Conservation (phyloP, 2,113 vertebrate genomes). For the Australoheros scitulus region DNA sequence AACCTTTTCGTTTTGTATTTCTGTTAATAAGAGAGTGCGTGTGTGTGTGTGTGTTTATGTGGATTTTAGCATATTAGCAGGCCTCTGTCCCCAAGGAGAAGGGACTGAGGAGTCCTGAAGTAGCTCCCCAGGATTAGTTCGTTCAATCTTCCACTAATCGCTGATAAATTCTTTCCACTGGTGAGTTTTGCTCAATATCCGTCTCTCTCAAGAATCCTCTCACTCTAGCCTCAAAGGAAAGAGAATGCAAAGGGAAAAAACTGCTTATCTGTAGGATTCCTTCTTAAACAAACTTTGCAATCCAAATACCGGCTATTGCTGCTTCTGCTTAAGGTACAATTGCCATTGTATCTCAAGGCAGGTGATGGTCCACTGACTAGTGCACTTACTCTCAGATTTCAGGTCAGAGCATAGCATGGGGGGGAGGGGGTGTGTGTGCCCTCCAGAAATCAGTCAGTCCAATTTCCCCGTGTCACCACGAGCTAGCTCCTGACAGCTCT, state of each 20-base stretch:
- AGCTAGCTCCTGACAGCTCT: conserved; percentile 85
- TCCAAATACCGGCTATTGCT: conserved; percentile 19
- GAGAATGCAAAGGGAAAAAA: neutral
- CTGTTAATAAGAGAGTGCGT: conserved; percentile 12
- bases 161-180: conserved; percentile 88
- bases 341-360: conserved; percentile 47
- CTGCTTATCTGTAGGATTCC: neutral
- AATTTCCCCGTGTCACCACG: conserved; percentile 87
- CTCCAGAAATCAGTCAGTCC: conserved; percentile 69
- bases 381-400: conserved; percentile 52
- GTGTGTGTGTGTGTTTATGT: conserved; percentile 2
- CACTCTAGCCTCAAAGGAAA: conserved; percentile 33
- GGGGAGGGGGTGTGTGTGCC: conserved; percentile 24
- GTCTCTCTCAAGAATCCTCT: conserved; percentile 43
- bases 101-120: conserved; percentile 84
- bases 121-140: conserved; percentile 87
- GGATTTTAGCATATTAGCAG: conserved; percentile 25
- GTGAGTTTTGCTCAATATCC: conserved; percentile 69
- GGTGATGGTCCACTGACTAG: conserved; percentile 64
- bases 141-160: conserved; percentile 89
- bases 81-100: conserved; percentile 74
- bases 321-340: conserved; percentile 20
- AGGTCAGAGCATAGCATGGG: conserved; percentile 36
- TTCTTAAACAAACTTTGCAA: conserved; percentile 51
- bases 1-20: conserved; percentile 27